Evolutionary conservation across 1,140 invertebrate genomes (phyloP).

Genomic region (Mylabris phalerata): DNA sequence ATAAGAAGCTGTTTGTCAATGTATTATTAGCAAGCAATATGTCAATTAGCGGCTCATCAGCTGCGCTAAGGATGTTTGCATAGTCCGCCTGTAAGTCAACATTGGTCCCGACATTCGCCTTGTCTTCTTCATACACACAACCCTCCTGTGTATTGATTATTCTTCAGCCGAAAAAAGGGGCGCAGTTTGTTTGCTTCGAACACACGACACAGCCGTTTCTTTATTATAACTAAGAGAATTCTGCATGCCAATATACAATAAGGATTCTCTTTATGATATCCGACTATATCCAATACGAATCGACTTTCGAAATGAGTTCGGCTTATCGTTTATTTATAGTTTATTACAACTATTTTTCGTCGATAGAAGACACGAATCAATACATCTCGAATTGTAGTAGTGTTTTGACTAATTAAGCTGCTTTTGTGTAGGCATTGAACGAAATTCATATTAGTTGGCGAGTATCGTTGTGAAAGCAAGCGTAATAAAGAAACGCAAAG

Average conservation of each 20-base stretch:
- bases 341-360: background rate
- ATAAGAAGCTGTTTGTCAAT: background rate
- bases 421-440: too few relatives aligned
- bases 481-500: slow-evolving; percentile 10
- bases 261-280: slow-evolving; percentile 8
- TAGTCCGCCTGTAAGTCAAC: slow-evolving; percentile 17
- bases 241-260: slow-evolving; percentile 15
- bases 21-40: slow-evolving; percentile 10
- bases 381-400: too few relatives aligned
- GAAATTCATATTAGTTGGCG: background rate
- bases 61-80: slow-evolving; percentile 12
- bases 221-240: slow-evolving; percentile 11
- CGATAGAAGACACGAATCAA: too few relatives aligned
- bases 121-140: slow-evolving; percentile 13
- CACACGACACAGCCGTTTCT: slow-evolving; percentile 19
- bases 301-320: too few relatives aligned
- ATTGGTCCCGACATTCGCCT: slow-evolving; percentile 12
- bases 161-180: slow-evolving; percentile 12
- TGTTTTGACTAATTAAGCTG: too few relatives aligned
- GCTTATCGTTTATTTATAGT: slow-evolving; percentile 3
- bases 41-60: slow-evolving; percentile 20
- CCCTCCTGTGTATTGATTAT: slow-evolving; percentile 24
- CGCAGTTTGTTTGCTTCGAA: slow-evolving; percentile 23
- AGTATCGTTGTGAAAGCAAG: slow-evolving; percentile 8
- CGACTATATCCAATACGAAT: too few relatives aligned